phyloP scores from a whole-genome alignment of 2,888 invertebrate species.

The Limnephilus lunatus region DNA sequence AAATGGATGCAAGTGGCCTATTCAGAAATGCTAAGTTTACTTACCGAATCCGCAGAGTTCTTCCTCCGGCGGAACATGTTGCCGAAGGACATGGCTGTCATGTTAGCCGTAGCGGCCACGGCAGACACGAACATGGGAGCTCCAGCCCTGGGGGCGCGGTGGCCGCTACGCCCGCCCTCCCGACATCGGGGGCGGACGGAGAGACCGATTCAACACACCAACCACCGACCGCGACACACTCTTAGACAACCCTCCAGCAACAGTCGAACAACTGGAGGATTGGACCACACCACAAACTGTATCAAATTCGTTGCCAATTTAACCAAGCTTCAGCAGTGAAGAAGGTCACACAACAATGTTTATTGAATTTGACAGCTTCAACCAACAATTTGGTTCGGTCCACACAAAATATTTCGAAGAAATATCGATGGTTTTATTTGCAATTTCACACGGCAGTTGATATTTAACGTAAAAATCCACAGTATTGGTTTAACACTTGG shows the following conservation, averaged over 20 bases:
- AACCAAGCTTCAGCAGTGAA: background rate
- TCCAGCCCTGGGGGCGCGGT: slow-evolving; percentile 42
- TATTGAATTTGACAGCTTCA: background rate
- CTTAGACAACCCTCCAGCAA: background rate
- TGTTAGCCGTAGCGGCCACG: slow-evolving; percentile 63
- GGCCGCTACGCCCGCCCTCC: slow-evolving; percentile 41
- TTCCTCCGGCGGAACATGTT: slow-evolving; percentile 67
- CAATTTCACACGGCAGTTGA: background rate
- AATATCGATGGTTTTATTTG: background rate
- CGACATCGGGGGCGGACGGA: slow-evolving; percentile 19
- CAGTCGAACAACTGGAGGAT: background rate
- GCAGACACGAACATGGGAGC: slow-evolving; percentile 61
- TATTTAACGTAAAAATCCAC: too few species aligned
- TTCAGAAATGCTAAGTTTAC: slow-evolving; percentile 35
- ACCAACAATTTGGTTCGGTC: background rate
- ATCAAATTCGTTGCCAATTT: background rate
- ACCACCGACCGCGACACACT: background rate
- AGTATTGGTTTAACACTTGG: background rate
- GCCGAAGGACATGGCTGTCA: slow-evolving; percentile 67
- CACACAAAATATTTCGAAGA: background rate
- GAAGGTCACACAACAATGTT: background rate
- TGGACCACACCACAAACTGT: background rate
- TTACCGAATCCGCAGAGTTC: slow-evolving; percentile 63
- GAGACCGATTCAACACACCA: background rate
- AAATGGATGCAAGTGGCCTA: too few species aligned